These are phyloP conservation scores for Emberiza fucata DNA, from an alignment of 2,113 vertebrate genomes.

Conservation along the genomic window DNA sequence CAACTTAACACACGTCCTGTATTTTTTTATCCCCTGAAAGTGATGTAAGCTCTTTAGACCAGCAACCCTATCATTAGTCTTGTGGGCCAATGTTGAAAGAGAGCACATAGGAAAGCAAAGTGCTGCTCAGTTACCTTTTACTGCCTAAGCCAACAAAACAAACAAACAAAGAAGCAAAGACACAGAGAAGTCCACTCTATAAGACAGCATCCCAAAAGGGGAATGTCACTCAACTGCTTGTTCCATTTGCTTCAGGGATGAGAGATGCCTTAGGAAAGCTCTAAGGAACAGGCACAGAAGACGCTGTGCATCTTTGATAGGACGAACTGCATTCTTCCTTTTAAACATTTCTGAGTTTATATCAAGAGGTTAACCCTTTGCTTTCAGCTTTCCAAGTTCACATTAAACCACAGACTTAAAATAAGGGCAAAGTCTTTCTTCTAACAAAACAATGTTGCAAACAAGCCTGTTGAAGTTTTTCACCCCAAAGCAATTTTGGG, in stretches of 20 bases:
- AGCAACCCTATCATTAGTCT: background rate
- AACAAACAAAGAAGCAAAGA: background rate
- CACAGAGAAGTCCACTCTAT: background rate
- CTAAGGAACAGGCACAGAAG: background rate
- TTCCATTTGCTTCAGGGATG: background rate
- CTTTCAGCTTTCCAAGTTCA: background rate
- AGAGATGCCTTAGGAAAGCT: slow-evolving; percentile 5
- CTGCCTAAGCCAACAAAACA: background rate
- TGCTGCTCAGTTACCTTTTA: background rate
- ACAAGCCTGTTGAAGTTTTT: background rate
- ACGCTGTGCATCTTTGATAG: background rate
- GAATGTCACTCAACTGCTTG: background rate
- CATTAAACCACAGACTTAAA: background rate
- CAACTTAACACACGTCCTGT: background rate
- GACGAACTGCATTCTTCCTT: background rate
- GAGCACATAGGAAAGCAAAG: background rate
- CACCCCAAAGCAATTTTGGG: background rate
- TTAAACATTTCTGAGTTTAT: background rate
- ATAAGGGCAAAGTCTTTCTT: background rate
- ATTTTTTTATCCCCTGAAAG: background rate
- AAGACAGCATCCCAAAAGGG: background rate
- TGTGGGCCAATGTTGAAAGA: background rate
- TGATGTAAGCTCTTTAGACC: background rate
- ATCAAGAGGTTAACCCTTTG: background rate
- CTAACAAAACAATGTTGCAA: background rate